Conservation (phyloP, 2,888 invertebrate genomes). For the Ophion ellenae region DNA sequence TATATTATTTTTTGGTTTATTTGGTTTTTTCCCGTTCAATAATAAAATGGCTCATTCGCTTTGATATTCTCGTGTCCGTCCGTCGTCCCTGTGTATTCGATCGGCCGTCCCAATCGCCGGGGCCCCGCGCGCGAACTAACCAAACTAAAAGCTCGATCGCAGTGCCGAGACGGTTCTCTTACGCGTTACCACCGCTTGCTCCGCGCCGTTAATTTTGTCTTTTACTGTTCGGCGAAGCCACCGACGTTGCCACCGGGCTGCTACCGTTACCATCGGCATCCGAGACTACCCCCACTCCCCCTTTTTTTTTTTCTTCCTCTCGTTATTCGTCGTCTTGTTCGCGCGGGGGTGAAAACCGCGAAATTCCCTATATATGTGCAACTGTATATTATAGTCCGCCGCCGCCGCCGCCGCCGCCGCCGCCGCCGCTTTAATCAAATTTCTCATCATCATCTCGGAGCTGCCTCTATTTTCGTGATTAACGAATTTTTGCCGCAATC, state of each 20-base stretch:
- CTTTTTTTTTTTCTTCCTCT: conserved; percentile 34
- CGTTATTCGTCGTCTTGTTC: conserved; percentile 32
- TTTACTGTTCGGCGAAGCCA: conserved; percentile 55
- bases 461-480: not conserved
- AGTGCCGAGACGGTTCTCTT: conserved; percentile 69
- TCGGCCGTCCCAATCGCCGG: conserved; percentile 82
- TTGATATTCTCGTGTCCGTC: conserved; percentile 69
- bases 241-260: conserved; percentile 41
- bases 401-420: not conserved
- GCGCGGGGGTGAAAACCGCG: conserved; percentile 48
- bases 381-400: not conserved
- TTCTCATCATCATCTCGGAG: not conserved
- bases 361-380: not conserved
- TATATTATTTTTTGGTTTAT: conserved; percentile 6
- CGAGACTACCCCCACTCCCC: conserved; percentile 56
- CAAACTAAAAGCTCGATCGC: conserved; percentile 77
- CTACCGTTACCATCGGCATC: conserved; percentile 57
- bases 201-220: conserved; percentile 64
- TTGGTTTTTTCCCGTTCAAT: conserved; percentile 22
- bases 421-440: not conserved
- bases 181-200: conserved; percentile 67
- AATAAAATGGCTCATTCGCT: conserved; percentile 59
- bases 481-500: not conserved
- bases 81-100: conserved; percentile 68
- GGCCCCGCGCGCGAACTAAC: conserved; percentile 84